Evolutionary conservation across 2,888 invertebrate species (phyloP).

Genomic region (Ormia ochracea): DNA sequence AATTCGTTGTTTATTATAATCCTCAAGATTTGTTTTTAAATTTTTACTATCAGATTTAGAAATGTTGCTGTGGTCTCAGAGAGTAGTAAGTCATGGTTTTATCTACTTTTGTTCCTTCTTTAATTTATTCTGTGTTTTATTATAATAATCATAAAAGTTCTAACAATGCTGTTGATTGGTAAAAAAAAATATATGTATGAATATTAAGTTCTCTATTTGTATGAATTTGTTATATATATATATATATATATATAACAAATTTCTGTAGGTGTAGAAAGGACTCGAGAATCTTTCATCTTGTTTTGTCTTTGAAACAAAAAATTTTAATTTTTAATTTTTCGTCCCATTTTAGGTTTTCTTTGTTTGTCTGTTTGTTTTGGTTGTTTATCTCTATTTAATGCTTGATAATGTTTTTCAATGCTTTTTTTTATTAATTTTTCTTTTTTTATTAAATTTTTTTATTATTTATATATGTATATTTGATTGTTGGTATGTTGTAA

Average conservation of each 20-base stretch:
- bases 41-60: constrained; percentile 14
- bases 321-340: constrained; percentile 40
- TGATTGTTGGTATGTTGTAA: constrained; percentile 50
- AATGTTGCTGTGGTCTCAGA: constrained; percentile 1
- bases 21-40: constrained; percentile 11
- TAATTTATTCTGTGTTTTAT: constrained; percentile 25
- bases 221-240: not conserved
- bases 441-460: constrained; percentile 49
- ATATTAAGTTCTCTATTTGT: constrained; percentile 22
- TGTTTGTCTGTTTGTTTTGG: constrained; percentile 36
- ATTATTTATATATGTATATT: constrained; percentile 34
- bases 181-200: constrained; percentile 50
- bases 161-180: constrained; percentile 53
- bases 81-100: constrained; percentile 32
- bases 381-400: constrained; percentile 49
- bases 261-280: not conserved
- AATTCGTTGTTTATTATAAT: constrained; percentile 53
- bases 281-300: constrained; percentile 14
- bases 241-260: not conserved
- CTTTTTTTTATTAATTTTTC: constrained; percentile 56
- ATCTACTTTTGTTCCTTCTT: constrained; percentile 21
- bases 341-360: constrained; percentile 40
- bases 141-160: constrained; percentile 37
- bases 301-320: constrained; percentile 44
- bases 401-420: constrained; percentile 44